Evolutionary conservation across 2,888 invertebrate species (phyloP).

Genomic region (Megastigmus dorsalis): DNA sequence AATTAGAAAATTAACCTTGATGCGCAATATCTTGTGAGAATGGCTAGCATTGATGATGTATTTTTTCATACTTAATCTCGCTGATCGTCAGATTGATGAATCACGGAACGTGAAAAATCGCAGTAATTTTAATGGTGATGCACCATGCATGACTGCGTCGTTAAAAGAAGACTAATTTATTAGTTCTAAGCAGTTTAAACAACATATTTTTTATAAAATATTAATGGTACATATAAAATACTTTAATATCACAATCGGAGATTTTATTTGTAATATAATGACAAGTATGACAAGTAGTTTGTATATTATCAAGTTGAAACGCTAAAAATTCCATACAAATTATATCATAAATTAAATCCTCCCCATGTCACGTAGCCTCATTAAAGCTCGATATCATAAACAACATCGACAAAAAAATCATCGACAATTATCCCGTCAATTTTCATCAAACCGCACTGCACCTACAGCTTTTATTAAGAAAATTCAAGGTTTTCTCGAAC

Average conservation of each 20-base stretch:
- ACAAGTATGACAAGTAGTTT: background rate
- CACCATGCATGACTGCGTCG: background rate
- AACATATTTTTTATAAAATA: too few species aligned
- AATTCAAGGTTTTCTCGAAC: background rate
- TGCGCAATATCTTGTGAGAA: background rate
- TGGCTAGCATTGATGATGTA: slow-evolving; percentile 17
- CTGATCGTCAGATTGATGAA: background rate
- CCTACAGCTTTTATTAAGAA: background rate
- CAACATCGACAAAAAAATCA: background rate
- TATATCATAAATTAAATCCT: background rate
- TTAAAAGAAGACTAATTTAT: too few species aligned
- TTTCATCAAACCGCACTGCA: slow-evolving; percentile 14
- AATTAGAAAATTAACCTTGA: background rate
- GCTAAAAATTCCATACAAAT: too few species aligned
- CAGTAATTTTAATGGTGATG: background rate
- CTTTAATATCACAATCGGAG: too few species aligned
- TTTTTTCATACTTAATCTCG: background rate
- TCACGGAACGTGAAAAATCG: slow-evolving; percentile 1
- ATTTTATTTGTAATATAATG: too few species aligned
- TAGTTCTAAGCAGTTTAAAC: too few species aligned
- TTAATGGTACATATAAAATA: too few species aligned
- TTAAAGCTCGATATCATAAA: background rate
- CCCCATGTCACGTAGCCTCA: background rate
- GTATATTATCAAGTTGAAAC: background rate
- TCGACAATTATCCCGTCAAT: slow-evolving; percentile 5